These are phyloP conservation scores for Bubo scandiacus DNA, from an alignment of 2,113 vertebrate species.

Conservation along the genomic window DNA sequence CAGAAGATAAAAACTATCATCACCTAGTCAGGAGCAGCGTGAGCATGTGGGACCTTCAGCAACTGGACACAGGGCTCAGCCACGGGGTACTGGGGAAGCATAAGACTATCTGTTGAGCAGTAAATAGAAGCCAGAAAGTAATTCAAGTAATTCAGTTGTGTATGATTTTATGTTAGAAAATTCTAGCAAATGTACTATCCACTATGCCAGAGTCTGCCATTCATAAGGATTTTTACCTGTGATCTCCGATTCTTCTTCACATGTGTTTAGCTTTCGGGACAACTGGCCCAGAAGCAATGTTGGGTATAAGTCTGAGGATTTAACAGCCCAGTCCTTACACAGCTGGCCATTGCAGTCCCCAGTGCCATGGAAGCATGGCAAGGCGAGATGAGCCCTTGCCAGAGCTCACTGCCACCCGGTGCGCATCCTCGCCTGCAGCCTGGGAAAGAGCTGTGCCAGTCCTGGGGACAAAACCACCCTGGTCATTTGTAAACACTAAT, in stretches of 20 bases:
- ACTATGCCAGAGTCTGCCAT: background rate
- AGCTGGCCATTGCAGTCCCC: background rate
- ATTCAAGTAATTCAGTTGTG: background rate
- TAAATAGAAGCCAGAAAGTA: background rate
- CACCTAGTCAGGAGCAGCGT: background rate
- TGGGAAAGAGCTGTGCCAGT: background rate
- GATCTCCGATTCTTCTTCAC: fast-evolving
- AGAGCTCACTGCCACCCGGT: background rate
- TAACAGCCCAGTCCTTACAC: background rate
- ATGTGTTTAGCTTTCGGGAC: background rate
- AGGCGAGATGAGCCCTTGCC: background rate
- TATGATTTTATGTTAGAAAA: background rate
- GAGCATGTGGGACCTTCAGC: background rate
- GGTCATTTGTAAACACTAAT: background rate
- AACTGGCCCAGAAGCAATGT: background rate
- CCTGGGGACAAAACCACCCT: background rate
- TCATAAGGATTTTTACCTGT: background rate
- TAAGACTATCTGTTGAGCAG: background rate
- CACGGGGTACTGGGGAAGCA: background rate
- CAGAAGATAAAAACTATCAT: background rate
- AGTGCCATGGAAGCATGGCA: background rate
- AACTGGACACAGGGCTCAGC: background rate
- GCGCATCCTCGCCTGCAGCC: background rate
- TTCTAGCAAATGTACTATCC: background rate
- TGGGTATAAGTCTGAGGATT: background rate